Percentiles rank a stretch among this genome's conserved stretches.
phyloP scores from a whole-genome alignment of 2,888 invertebrate species.

The Germaria angustata region DNA sequence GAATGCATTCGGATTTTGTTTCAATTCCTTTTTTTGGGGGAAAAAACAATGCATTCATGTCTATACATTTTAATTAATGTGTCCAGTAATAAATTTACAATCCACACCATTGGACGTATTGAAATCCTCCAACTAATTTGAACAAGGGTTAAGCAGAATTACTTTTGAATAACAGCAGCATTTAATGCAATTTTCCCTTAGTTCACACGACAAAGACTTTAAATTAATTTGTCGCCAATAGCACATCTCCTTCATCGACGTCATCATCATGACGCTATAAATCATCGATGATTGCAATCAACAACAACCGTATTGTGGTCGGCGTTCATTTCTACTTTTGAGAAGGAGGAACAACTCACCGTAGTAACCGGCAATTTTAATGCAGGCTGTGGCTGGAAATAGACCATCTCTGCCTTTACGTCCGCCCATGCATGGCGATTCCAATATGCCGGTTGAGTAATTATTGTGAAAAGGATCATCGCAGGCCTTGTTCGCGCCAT shows the following conservation, averaged over 20 bases:
- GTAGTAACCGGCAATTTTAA: constrained; percentile 95
- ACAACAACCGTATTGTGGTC: neutral
- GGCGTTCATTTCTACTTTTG: neutral
- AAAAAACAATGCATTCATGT: too few relatives aligned
- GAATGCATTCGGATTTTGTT: too few relatives aligned
- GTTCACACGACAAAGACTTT: too few relatives aligned
- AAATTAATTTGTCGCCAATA: too few relatives aligned
- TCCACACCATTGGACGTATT: too few relatives aligned
- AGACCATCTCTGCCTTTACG: constrained; percentile 94
- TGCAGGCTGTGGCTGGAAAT: constrained; percentile 98
- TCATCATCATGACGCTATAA: neutral
- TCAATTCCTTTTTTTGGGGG: too few relatives aligned
- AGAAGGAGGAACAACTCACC: constrained; percentile 83
- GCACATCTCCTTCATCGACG: neutral
- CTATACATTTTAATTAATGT: too few relatives aligned
- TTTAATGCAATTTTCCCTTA: too few relatives aligned
- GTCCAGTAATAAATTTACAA: too few relatives aligned
- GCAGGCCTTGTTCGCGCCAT: constrained; percentile 90
- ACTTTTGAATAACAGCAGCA: too few relatives aligned
- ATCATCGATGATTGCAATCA: constrained; percentile 18
- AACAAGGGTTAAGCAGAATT: too few relatives aligned
- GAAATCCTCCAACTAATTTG: too few relatives aligned
- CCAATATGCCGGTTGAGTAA: constrained; percentile 89
- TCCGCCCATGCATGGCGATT: constrained; percentile 96
- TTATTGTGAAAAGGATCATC: constrained; percentile 98